Conservation (phyloP, 2,113 vertebrate genomes). For the Artemisiospiza belli region DNA sequence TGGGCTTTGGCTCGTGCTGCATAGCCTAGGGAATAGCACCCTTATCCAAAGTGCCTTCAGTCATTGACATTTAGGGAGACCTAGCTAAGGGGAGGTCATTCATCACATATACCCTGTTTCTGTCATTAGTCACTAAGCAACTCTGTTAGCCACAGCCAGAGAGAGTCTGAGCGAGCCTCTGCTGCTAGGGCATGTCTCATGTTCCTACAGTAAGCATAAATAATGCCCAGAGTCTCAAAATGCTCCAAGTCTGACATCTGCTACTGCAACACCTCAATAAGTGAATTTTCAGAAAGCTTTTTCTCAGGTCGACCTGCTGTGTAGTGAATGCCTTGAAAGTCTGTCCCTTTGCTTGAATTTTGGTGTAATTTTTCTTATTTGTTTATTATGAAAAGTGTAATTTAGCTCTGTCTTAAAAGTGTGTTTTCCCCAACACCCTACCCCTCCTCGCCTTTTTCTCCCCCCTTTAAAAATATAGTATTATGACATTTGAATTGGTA, state of each 20-base stretch:
- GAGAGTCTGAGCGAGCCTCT: neutral
- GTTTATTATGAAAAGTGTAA: neutral
- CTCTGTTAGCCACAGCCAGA: neutral
- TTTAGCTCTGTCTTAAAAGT: neutral
- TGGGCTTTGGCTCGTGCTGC: neutral
- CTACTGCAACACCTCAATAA: neutral
- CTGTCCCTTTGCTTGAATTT: neutral
- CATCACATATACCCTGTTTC: neutral
- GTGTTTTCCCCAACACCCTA: neutral
- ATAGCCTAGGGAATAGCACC: neutral
- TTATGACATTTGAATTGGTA: neutral
- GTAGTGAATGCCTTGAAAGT: neutral
- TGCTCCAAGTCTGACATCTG: neutral
- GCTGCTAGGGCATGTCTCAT: neutral
- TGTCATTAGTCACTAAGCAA: neutral
- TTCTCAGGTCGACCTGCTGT: neutral
- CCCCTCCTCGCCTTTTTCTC: rapidly evolving
- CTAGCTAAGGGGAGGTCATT: neutral
- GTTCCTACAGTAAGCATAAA: neutral
- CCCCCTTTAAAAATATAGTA: neutral
- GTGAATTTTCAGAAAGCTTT: neutral
- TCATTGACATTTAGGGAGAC: neutral
- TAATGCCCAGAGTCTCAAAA: neutral
- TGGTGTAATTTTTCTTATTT: neutral
- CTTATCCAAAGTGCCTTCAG: neutral